Percentiles rank a stretch among this genome's conserved stretches.
Conservation (phyloP, 30 jellyfish, hydroid and myxozoan genomes). For the Catostylus mosaicus region DNA sequence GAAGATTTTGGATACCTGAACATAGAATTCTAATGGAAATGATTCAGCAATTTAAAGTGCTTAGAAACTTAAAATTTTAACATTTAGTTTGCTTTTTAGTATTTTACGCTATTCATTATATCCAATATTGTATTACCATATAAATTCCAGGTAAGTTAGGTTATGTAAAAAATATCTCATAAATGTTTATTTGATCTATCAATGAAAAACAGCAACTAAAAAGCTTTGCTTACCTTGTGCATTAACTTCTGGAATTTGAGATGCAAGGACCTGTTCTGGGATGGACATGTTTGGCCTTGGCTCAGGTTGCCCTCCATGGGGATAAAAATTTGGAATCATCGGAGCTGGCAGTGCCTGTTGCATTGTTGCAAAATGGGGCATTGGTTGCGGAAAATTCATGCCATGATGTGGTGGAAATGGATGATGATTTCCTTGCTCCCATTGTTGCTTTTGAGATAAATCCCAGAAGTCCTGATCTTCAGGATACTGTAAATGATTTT, state of each 20-base stretch:
- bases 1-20: too few relatives aligned
- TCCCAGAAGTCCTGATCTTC: slow-evolving; percentile 35
- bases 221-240: slow-evolving; percentile 17
- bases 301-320: slow-evolving; percentile 29
- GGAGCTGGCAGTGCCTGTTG: slow-evolving; percentile 37
- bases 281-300: slow-evolving; percentile 39
- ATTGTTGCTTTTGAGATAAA: slow-evolving; percentile 39
- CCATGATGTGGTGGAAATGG: slow-evolving; percentile 50
- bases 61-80: too few relatives aligned
- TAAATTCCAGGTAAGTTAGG: too few relatives aligned
- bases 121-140: too few relatives aligned
- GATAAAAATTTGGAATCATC: slow-evolving; percentile 38
- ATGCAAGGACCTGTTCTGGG: slow-evolving; percentile 64
- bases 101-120: too few relatives aligned
- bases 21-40: too few relatives aligned
- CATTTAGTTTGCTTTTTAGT: too few relatives aligned
- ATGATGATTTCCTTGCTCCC: slow-evolving; percentile 51
- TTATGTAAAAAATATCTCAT: too few relatives aligned
- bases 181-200: not conserved
- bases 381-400: slow-evolving; percentile 27
- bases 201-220: not conserved
- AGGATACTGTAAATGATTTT: slow-evolving; percentile 2
- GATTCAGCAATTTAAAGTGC: too few relatives aligned
- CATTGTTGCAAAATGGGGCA: slow-evolving; percentile 14
- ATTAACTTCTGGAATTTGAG: slow-evolving; percentile 55